phyloP scores from a whole-genome alignment of 2,797 vertebrate genomes.

The Rousettus madagascariensis region DNA sequence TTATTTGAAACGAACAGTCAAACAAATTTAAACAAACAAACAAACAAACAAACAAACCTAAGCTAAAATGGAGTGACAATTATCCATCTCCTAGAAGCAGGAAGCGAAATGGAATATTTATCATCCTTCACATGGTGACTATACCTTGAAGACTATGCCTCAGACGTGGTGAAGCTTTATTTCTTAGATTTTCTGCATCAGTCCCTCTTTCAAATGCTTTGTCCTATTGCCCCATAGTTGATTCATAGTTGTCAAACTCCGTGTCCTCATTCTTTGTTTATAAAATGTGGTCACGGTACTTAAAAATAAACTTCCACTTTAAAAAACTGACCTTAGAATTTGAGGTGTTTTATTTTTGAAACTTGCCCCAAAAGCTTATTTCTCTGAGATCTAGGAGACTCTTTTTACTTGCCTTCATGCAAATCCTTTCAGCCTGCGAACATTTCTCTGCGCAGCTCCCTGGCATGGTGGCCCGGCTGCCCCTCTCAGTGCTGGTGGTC shows the following conservation, averaged over 20 bases:
- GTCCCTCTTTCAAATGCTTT: background rate
- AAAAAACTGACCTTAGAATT: background rate
- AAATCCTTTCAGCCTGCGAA: background rate
- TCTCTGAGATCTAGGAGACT: background rate
- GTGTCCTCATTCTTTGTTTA: background rate
- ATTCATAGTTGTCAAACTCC: background rate
- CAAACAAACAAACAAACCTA: background rate
- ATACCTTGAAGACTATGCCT: background rate
- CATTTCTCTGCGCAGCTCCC: background rate
- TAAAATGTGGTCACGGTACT: background rate
- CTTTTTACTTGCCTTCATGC: background rate
- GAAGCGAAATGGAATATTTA: background rate
- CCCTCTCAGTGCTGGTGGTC: background rate
- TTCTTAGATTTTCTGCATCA: background rate
- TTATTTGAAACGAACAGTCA: background rate
- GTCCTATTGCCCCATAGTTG: background rate
- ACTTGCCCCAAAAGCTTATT: conserved; percentile 8
- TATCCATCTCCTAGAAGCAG: background rate
- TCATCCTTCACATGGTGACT: background rate
- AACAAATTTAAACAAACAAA: background rate
- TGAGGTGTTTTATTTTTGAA: conserved; percentile 41
- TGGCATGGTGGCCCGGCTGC: background rate
- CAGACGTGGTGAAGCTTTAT: background rate
- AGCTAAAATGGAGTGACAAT: background rate
- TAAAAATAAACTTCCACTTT: conserved; percentile 42